Evolutionary conservation across 2,888 invertebrate species (phyloP).

Genomic region (Calliphora vomitoria): DNA sequence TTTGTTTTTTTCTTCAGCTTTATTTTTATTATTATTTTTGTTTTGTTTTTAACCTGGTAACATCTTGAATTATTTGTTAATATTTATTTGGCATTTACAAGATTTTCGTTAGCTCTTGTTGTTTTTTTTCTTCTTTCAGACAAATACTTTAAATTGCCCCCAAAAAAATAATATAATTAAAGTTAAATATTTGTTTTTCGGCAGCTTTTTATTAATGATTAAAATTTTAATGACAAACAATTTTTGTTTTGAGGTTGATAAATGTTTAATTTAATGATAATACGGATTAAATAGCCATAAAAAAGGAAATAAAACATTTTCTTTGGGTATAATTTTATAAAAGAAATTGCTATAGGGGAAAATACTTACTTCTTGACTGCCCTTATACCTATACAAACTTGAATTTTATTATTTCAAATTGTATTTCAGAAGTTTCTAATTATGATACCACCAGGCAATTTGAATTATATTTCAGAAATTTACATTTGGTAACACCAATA

Average conservation of each 20-base stretch:
- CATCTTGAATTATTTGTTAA: slow-evolving; percentile 25
- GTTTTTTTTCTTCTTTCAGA: neutral
- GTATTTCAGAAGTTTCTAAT: too few species aligned
- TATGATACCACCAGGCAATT: too few species aligned
- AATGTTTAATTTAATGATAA: neutral
- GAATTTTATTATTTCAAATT: too few species aligned
- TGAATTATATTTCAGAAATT: too few species aligned
- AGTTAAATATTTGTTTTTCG: slow-evolving; percentile 18
- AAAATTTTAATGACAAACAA: neutral
- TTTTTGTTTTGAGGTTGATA: neutral
- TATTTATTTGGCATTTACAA: slow-evolving; percentile 36
- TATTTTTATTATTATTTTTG: neutral
- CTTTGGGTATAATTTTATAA: neutral
- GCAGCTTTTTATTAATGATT: neutral
- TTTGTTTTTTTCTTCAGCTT: neutral
- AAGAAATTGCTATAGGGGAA: too few species aligned
- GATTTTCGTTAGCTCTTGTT: neutral
- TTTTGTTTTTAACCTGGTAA: slow-evolving; percentile 11
- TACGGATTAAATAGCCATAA: neutral
- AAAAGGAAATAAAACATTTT: neutral
- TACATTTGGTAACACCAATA: too few species aligned
- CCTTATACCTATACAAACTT: too few species aligned
- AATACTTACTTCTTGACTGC: too few species aligned
- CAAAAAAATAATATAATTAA: slow-evolving; percentile 4
- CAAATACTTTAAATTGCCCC: neutral